phyloP scores from a whole-genome alignment of 1,140 invertebrate genomes.

The Pseudomyrmex concolor region DNA sequence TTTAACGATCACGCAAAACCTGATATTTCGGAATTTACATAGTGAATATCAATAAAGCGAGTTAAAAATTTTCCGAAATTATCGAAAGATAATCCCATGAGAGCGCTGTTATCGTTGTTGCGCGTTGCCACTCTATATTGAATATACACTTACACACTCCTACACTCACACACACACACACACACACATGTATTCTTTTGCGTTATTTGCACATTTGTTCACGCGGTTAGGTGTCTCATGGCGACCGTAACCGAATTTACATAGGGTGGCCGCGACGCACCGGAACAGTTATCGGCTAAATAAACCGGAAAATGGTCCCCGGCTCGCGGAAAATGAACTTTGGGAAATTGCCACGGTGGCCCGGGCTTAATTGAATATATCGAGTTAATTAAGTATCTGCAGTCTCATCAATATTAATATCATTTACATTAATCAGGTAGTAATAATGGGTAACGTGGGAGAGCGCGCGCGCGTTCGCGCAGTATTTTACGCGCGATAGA shows the following conservation, averaged over 20 bases:
- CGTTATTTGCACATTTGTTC: conserved; percentile 46
- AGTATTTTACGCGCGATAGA: neutral
- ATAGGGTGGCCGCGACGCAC: conserved; percentile 42
- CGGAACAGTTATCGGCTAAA: conserved; percentile 52
- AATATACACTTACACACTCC: conserved; percentile 6
- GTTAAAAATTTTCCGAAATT: neutral
- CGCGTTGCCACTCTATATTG: conserved; percentile 16
- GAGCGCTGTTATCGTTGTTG: neutral
- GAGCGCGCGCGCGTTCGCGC: neutral
- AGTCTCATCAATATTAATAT: conserved; percentile 60
- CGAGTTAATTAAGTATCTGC: conserved; percentile 54
- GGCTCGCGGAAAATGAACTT: conserved; percentile 50
- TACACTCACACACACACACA: neutral
- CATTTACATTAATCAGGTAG: conserved; percentile 53
- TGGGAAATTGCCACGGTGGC: conserved; percentile 47
- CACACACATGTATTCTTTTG: neutral
- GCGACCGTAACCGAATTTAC: conserved; percentile 52
- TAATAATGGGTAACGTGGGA: conserved; percentile 38
- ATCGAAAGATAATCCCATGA: neutral
- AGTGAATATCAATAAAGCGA: neutral
- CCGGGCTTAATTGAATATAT: conserved; percentile 55
- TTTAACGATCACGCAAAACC: neutral
- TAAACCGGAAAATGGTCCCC: conserved; percentile 53
- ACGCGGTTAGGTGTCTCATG: conserved; percentile 45
- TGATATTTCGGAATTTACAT: neutral